These are phyloP conservation scores for Loxodonta africana DNA, from an alignment of 2,113 vertebrate species.

Conservation along the genomic window DNA sequence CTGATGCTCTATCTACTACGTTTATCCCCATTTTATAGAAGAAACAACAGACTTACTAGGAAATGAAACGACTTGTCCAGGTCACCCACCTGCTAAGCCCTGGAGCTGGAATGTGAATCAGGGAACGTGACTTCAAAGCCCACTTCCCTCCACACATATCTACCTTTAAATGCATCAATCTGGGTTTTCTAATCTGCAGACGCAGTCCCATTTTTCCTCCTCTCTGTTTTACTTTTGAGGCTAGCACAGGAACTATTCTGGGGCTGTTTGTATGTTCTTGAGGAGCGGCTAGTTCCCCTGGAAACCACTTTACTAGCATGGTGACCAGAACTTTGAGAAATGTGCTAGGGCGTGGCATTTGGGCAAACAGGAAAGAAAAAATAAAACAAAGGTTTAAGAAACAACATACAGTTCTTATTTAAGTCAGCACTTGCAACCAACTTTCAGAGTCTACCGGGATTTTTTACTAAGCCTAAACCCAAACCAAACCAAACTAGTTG, in stretches of 20 bases:
- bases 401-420: constrained; percentile 12
- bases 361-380: background rate
- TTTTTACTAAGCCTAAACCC: background rate
- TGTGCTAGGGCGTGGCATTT: background rate
- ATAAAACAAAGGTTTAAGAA: background rate
- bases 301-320: constrained; percentile 59
- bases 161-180: background rate
- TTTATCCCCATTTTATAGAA: background rate
- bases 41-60: background rate
- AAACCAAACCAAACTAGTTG: background rate
- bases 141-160: background rate
- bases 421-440: background rate
- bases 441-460: background rate
- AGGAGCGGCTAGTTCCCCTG: constrained; percentile 32
- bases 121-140: accelerated
- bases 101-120: background rate
- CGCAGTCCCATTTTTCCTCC: constrained; percentile 36
- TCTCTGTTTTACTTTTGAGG: constrained; percentile 56
- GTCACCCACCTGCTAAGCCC: background rate
- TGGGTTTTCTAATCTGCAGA: constrained; percentile 55
- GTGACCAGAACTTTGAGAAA: constrained; percentile 45
- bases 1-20: background rate
- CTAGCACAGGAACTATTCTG: constrained; percentile 39
- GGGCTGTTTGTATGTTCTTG: constrained; percentile 24
- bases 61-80: background rate